phyloP scores from a whole-genome alignment of 2,888 invertebrate species.

The Heterodera filipjevi region DNA sequence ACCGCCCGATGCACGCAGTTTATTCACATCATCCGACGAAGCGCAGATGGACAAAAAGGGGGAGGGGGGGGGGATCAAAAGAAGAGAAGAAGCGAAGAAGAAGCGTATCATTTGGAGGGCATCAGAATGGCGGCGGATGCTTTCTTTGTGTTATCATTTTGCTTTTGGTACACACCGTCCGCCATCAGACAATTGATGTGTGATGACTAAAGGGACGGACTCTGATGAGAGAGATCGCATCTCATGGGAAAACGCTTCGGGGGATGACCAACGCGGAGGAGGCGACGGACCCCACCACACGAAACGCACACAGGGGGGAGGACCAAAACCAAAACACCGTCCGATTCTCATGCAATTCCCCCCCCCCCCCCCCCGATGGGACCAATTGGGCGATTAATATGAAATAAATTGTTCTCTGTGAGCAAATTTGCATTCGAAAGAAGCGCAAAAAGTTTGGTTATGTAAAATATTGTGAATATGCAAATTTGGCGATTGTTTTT shows the following conservation, averaged over 20 bases:
- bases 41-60: background rate
- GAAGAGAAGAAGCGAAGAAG: no score
- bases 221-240: background rate
- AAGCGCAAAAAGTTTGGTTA: background rate
- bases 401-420: background rate
- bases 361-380: background rate
- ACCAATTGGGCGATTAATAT: conserved; percentile 4
- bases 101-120: background rate
- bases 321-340: background rate
- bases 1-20: background rate
- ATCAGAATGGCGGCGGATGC: background rate
- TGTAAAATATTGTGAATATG: conserved; percentile 1
- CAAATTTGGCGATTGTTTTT: background rate
- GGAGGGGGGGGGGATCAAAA: background rate
- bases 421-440: background rate
- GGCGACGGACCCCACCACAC: background rate
- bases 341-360: conserved; percentile 9
- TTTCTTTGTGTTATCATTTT: background rate
- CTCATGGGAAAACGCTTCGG: conserved; percentile 5
- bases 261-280: background rate
- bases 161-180: background rate
- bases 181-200: background rate
- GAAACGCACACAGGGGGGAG: background rate
- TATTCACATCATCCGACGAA: background rate
- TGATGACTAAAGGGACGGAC: background rate